Percentiles rank a stretch among this genome's conserved stretches.
Evolutionary conservation across 1,140 invertebrate genomes (phyloP).

Genomic region (Procambarus virginalis): DNA sequence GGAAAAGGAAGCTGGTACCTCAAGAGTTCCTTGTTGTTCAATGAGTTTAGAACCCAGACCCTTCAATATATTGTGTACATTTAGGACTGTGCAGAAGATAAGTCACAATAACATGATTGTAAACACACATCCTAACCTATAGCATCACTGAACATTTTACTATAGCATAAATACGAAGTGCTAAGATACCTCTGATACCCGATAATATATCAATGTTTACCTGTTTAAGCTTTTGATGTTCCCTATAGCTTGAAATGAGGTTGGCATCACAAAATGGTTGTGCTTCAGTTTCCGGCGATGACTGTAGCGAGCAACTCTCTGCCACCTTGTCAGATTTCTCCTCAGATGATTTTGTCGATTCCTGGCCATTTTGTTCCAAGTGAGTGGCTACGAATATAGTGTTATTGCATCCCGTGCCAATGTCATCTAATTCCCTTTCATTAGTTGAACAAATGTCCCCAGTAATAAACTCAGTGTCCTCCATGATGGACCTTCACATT

Average conservation of each 20-base stretch:
- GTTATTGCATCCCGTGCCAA: neutral
- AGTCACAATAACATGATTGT: too few relatives aligned
- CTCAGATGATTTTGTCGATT: neutral
- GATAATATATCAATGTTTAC: neutral
- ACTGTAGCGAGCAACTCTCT: neutral
- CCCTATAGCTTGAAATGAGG: neutral
- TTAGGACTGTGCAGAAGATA: too few relatives aligned
- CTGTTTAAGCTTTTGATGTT: neutral
- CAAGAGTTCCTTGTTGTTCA: too few relatives aligned
- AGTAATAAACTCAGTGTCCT: constrained; percentile 1
- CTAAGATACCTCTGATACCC: too few relatives aligned
- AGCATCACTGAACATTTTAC: too few relatives aligned
- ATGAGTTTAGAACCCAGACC: too few relatives aligned
- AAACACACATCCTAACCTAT: too few relatives aligned
- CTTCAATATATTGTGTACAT: too few relatives aligned
- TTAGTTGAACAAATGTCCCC: neutral
- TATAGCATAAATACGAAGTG: too few relatives aligned
- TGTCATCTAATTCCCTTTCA: constrained; percentile 5
- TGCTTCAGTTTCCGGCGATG: neutral
- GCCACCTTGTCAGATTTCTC: neutral
- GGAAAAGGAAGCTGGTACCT: too few relatives aligned
- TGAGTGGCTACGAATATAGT: neutral
- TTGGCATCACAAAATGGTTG: neutral
- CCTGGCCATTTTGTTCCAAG: constrained; percentile 27
- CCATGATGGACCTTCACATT: constrained; percentile 5